phyloP scores from a whole-genome alignment of 64 coral and sea anemone genomes.

The Stichodactyla helianthus region DNA sequence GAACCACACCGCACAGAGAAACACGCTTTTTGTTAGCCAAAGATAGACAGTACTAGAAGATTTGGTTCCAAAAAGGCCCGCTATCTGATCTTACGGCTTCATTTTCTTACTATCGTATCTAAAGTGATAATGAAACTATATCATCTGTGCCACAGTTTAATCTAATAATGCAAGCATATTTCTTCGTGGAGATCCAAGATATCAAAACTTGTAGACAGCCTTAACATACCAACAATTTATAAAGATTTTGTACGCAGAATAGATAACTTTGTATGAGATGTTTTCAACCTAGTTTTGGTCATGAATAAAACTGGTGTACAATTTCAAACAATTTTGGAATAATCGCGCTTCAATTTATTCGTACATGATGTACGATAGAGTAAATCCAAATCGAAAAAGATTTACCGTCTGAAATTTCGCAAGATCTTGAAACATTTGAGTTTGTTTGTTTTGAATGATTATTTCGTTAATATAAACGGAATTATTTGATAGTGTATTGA shows the following conservation, averaged over 20 bases:
- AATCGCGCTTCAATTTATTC: neutral
- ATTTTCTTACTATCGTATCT: neutral
- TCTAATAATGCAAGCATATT: neutral
- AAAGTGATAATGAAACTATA: slow-evolving; percentile 7
- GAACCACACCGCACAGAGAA: neutral
- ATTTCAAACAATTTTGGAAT: neutral
- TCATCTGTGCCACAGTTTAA: neutral
- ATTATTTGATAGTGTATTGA: slow-evolving; percentile 1
- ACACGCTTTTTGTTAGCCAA: neutral
- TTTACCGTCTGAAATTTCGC: neutral
- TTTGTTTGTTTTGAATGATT: neutral
- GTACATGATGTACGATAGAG: neutral
- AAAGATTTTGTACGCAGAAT: no score
- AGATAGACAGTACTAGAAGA: neutral
- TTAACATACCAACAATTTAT: neutral
- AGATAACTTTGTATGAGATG: no score
- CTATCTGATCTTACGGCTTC: neutral
- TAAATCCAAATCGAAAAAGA: neutral
- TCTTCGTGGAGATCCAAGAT: neutral
- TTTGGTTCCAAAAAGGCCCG: neutral
- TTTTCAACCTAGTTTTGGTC: neutral
- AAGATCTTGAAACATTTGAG: neutral
- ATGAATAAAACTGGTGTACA: neutral
- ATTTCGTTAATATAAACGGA: slow-evolving; percentile 9
- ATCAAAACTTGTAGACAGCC: neutral